Base-by-base conservation (phyloP, 2,888 invertebrate species). In the Spicauda simplicius region DNA sequence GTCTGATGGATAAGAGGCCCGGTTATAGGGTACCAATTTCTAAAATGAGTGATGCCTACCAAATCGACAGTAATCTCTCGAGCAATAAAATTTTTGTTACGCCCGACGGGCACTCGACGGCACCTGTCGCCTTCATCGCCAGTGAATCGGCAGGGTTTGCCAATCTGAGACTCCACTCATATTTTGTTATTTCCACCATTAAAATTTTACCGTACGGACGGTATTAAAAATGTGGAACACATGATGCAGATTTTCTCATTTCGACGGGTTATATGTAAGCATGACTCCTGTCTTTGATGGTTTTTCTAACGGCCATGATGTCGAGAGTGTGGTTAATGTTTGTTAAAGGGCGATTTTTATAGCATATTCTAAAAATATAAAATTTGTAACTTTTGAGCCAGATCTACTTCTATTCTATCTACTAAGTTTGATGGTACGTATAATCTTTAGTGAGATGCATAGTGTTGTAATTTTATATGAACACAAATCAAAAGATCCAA, bases 51-150 rank as follows among this genome's bases (percentile, higher is more conserved):
- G 70, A 74, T 74, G 70, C 70, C 65, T 68, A 58, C 53, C 58
- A 62, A 76, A 77, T 73, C 55, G 72, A 70, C 68, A 72, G 77
- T 77, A 74, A 79, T 78, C 77, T 73, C 72, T 70, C 54, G 68
- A 69, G 73, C 72, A 73, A 75, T 77, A 74, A 75, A 73, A 67
- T 71, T 72, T 72, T 73, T 73, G 70, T 68, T 62, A 58, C 70
- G 71, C 71, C 66, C 67, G 62, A 55, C 70, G 71, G 59, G 71
- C 73, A 67, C 69, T 74, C 69, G 68, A 57, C 56, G 57, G 61
- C 76, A 76, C 72, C 84, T 84, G 85, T 73, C 80, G 77, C 82
- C 73, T 70, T 72, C 74, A 74, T 76, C 69, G 69, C 73, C 53
- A 48, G 45, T 67, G 64, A 71, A 72, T 74, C 71, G 69, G 62